Evolutionary conservation across 2,888 invertebrate genomes (phyloP).

Genomic region (Plagiodera versicolora): DNA sequence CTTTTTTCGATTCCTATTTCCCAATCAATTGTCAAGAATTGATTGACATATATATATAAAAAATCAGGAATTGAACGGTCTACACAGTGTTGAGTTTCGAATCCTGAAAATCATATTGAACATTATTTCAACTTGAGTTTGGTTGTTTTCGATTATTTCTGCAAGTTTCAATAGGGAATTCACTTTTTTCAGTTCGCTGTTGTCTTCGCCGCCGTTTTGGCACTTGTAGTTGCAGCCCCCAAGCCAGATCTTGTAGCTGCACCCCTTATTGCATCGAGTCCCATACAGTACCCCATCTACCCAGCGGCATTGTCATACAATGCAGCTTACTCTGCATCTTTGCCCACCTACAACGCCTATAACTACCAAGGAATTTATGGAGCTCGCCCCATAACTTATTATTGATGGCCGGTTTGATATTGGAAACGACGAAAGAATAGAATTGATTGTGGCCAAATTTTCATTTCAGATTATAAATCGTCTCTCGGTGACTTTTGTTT

Average conservation of each 20-base stretch:
- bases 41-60: too few relatives aligned
- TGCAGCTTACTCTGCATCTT: conserved; percentile 3
- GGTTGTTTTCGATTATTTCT: too few relatives aligned
- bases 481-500: too few relatives aligned
- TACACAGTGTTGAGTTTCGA: too few relatives aligned
- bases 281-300: conserved; percentile 14
- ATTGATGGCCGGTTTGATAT: background rate
- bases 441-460: background rate
- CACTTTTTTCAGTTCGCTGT: conserved; percentile 30
- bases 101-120: too few relatives aligned
- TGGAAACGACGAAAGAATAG: background rate
- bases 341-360: conserved; percentile 4
- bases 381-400: background rate
- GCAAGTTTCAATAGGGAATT: background rate
- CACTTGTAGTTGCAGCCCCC: conserved; percentile 32
- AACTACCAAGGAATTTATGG: conserved; percentile 1
- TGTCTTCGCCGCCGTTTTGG: conserved; percentile 32
- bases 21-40: too few relatives aligned
- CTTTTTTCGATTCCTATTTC: too few relatives aligned
- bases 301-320: conserved; percentile 1
- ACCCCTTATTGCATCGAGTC: conserved; percentile 22
- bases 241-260: conserved; percentile 31
- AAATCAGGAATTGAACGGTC: too few relatives aligned
- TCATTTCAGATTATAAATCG: background rate
- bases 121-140: too few relatives aligned